A percentile compares a stretch with the other conserved stretches of the same genome.
phyloP scores from a whole-genome alignment of 2,888 invertebrate genomes.

The Melinaea menophilus region DNA sequence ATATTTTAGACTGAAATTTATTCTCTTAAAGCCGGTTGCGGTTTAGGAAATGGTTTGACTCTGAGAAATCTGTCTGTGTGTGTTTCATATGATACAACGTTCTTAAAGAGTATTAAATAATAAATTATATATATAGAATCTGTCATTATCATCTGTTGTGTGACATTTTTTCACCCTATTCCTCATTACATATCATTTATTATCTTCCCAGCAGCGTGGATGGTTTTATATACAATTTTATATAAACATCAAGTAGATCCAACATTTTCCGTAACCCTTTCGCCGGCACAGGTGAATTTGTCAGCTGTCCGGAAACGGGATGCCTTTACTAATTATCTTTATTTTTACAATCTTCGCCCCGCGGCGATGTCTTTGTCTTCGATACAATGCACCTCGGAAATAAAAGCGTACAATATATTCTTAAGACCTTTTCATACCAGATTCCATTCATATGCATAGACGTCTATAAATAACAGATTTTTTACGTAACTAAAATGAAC shows the following conservation, averaged over 20 bases:
- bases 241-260: conserved; percentile 18
- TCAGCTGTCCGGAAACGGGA: conserved; percentile 58
- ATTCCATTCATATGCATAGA: conserved; percentile 7
- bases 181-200: too few species aligned
- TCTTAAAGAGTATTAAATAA: too few species aligned
- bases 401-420: conserved; percentile 26
- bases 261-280: conserved; percentile 49
- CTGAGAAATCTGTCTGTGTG: too few species aligned
- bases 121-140: too few species aligned
- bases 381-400: conserved; percentile 28
- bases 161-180: too few species aligned
- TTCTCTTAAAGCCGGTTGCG: too few species aligned
- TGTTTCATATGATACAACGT: too few species aligned
- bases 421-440: conserved; percentile 26
- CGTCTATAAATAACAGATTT: not conserved
- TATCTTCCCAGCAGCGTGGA: too few species aligned
- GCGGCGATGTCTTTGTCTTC: conserved; percentile 29
- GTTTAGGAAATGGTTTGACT: too few species aligned
- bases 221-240: not conserved
- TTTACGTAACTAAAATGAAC: too few species aligned
- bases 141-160: too few species aligned
- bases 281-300: conserved; percentile 58
- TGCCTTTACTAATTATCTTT: conserved; percentile 45
- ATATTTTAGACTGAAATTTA: too few species aligned
- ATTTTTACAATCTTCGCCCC: conserved; percentile 36